Percentiles rank a stretch among this genome's conserved stretches.
phyloP scores from a whole-genome alignment of 1,140 invertebrate genomes.

The Monochamus saltuarius region DNA sequence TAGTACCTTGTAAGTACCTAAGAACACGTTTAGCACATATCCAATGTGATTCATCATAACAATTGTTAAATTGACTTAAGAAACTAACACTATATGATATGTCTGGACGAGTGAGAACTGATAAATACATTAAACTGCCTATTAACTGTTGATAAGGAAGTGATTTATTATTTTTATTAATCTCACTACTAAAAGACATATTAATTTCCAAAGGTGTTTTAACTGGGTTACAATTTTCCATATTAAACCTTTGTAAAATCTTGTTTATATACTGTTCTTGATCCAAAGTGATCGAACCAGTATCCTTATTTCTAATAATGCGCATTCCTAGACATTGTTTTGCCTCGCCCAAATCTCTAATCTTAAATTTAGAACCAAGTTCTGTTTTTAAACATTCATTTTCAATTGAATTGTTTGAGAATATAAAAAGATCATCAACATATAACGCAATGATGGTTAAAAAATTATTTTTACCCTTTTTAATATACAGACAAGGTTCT shows the following conservation, averaged over 20 bases:
- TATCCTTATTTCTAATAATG: slow-evolving; percentile 4
- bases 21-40: slow-evolving; percentile 48
- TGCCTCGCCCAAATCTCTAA: slow-evolving; percentile 33
- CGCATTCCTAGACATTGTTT: slow-evolving; percentile 35
- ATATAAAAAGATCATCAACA: slow-evolving; percentile 49
- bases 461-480: slow-evolving; percentile 23
- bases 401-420: slow-evolving; percentile 37
- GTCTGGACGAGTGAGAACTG: slow-evolving; percentile 52
- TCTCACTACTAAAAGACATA: no score
- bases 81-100: slow-evolving; percentile 51
- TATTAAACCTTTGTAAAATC: slow-evolving; percentile 2
- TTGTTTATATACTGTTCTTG: slow-evolving; percentile 11
- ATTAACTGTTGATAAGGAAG: slow-evolving; percentile 48
- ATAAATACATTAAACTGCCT: slow-evolving; percentile 51
- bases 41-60: slow-evolving; percentile 44
- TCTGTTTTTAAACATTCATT: slow-evolving; percentile 26
- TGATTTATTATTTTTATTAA: background rate
- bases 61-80: slow-evolving; percentile 48
- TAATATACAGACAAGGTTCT: slow-evolving; percentile 46
- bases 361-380: slow-evolving; percentile 31
- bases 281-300: slow-evolving; percentile 14
- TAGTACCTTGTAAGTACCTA: slow-evolving; percentile 50
- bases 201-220: slow-evolving; percentile 11
- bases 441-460: slow-evolving; percentile 41
- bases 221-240: slow-evolving; percentile 3